Percentiles rank a stretch among this genome's conserved stretches.
These are phyloP conservation scores for Girardinus metallicus DNA, from an alignment of 2,797 vertebrate genomes.

Conservation along the genomic window DNA sequence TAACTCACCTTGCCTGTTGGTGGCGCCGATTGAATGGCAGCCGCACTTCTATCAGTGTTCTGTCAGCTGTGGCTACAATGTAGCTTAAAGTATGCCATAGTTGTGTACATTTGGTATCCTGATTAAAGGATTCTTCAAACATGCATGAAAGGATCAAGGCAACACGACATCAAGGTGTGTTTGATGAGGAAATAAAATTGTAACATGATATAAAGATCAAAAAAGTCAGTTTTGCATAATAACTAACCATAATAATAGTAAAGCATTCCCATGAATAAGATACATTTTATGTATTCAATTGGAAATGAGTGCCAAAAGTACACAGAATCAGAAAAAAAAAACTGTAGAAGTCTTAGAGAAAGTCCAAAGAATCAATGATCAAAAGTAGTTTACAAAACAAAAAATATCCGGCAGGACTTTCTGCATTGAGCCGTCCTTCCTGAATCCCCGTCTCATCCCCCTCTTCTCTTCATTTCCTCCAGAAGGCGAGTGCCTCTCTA, in stretches of 20 bases:
- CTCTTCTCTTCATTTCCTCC: constrained; percentile 31
- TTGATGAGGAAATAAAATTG: no score
- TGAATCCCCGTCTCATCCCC: background rate
- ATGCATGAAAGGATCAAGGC: no score
- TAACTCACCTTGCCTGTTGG: no score
- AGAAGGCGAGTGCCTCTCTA: constrained; percentile 63
- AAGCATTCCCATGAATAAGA: background rate
- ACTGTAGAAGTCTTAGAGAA: background rate
- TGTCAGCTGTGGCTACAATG: no score
- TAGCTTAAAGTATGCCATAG: background rate
- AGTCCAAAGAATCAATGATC: background rate
- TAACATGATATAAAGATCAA: background rate
- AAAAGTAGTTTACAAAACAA: background rate
- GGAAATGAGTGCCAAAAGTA: background rate
- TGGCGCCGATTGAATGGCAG: no score
- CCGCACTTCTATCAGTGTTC: no score
- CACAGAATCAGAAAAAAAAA: background rate
- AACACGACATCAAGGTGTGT: no score
- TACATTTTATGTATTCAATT: background rate
- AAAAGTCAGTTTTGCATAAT: background rate
- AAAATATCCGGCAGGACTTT: background rate
- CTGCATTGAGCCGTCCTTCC: background rate
- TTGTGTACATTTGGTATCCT: background rate
- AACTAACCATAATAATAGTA: background rate
- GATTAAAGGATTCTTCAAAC: no score